Evolutionary conservation across 2,888 invertebrate species (phyloP), one percentile per base, ranked within the genome.

Genomic region (Loripinus fragilis): DNA sequence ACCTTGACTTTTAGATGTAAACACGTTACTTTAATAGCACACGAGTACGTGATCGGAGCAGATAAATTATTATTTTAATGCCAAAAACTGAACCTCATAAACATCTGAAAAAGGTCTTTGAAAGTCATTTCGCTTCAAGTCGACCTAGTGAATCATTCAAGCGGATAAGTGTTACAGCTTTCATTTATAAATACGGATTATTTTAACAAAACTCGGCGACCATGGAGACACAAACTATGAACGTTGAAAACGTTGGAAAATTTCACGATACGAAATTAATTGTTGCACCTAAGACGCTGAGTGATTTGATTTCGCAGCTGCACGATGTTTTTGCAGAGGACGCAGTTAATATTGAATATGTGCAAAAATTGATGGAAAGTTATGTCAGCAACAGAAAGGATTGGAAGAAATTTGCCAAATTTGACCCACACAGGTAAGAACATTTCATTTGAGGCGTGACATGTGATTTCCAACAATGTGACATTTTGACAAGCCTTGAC

Each of bases 401-500:
- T 84, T 99, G 99, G 99, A 96, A 95, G 91, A 97, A 97, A 92
- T 99, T 95, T 91, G 98, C 98, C 3, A 98, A 98, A 93, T 99
- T 97, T 92, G 98, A 99, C 94, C 95, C 97, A 92, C 96, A 96
- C 94, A 96, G 97, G 98, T 98, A 93, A 20, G 23, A 25, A 20
- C 8, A 20, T 45, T 45, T 45, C 8, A 5, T 12, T 12, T 38
- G 5, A 38, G 12, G 38, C 38, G n/a, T n/a, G n/a, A n/a, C n/a
- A n/a, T n/a, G n/a, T n/a, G n/a, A n/a, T n/a, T n/a, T n/a, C n/a
- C n/a, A n/a, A n/a, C n/a, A n/a, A n/a, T n/a, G n/a, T n/a, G n/a
- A n/a, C n/a, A n/a, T n/a, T n/a, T n/a, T n/a, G n/a, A n/a, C n/a
- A n/a, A n/a, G n/a, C n/a, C n/a, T n/a, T n/a, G n/a, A n/a, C n/a